Evolutionary conservation across 2,113 vertebrate species (phyloP).

Genomic region (Aphelocoma coerulescens): DNA sequence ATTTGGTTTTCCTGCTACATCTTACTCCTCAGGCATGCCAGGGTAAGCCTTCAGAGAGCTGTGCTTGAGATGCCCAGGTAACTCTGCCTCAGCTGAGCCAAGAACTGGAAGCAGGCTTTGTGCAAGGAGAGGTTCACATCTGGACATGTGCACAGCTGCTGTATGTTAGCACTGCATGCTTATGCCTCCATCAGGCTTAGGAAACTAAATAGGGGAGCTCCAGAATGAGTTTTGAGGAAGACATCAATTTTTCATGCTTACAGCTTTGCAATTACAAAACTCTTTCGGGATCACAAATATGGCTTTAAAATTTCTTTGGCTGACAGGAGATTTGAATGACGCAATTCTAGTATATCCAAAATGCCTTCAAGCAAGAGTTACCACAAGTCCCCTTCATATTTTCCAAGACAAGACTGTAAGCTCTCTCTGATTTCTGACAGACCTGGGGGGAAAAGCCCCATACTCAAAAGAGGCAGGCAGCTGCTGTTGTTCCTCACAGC

Average conservation of each 20-base stretch:
- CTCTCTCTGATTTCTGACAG: background rate
- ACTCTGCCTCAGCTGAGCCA: background rate
- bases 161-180: rapidly evolving
- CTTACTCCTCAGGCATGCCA: background rate
- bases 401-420: background rate
- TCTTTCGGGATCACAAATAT: background rate
- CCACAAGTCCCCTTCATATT: background rate
- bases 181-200: background rate
- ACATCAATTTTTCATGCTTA: background rate
- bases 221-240: background rate
- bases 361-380: background rate
- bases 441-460: rapidly evolving
- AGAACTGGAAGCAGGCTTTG: background rate
- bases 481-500: background rate
- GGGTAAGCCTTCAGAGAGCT: background rate
- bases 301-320: background rate
- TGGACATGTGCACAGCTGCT: background rate
- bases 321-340: background rate
- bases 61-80: background rate
- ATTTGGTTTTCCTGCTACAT: background rate
- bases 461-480: background rate
- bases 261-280: background rate
- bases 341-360: background rate
- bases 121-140: background rate
- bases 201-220: background rate